Conservation (phyloP, 2,888 invertebrate genomes). For the Pterobdella sp. region DNA sequence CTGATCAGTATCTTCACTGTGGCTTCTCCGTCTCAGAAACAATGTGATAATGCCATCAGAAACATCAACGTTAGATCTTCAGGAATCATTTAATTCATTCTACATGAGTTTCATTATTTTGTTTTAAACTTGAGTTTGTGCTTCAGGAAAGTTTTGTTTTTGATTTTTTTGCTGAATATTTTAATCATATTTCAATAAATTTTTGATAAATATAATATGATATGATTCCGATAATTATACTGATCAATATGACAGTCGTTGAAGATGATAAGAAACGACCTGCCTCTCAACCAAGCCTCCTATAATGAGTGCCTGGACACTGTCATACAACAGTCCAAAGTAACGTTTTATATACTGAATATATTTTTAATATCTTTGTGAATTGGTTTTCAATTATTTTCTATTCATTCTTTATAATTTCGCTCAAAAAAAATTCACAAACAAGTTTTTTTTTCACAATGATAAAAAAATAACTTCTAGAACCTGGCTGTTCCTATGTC, state of each 20-base stretch:
- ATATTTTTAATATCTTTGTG: neutral
- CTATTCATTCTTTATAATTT: too few relatives aligned
- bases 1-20: slow-evolving; percentile 73
- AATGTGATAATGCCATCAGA: slow-evolving; percentile 88
- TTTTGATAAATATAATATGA: neutral
- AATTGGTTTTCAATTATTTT: neutral
- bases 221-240: neutral
- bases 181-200: neutral
- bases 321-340: slow-evolving; percentile 53
- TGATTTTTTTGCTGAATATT: neutral
- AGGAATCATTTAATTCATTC: neutral
- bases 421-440: too few relatives aligned
- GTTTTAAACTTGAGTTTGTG: too few relatives aligned
- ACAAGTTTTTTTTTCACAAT: neutral
- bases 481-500: slow-evolving; percentile 66
- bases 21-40: slow-evolving; percentile 88
- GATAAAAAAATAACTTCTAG: slow-evolving; percentile 36
- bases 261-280: slow-evolving; percentile 71
- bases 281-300: slow-evolving; percentile 76
- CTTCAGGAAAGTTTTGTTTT: too few relatives aligned
- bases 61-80: slow-evolving; percentile 70
- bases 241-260: slow-evolving; percentile 56
- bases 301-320: slow-evolving; percentile 88
- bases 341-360: slow-evolving; percentile 33
- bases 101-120: neutral